phyloP scores from a whole-genome alignment of 2,113 vertebrate genomes.

The Nasalis larvatus region DNA sequence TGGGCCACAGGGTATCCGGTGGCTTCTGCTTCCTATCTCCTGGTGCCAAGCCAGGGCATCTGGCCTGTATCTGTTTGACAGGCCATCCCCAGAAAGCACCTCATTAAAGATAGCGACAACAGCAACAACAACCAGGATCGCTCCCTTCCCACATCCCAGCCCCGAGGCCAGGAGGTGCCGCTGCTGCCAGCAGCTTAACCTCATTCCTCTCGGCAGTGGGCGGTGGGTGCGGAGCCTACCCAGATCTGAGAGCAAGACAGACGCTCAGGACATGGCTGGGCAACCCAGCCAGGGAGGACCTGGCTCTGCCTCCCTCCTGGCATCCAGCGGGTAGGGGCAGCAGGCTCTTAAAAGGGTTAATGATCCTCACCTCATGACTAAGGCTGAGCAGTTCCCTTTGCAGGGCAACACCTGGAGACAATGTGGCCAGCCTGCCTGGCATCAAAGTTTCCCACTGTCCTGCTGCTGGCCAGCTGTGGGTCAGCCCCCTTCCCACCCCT shows the following conservation, averaged over 20 bases:
- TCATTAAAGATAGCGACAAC: constrained; percentile 43
- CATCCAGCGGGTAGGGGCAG: constrained; percentile 49
- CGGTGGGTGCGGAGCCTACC: constrained; percentile 68
- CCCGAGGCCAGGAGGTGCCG: constrained; percentile 44
- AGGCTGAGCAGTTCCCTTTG: constrained; percentile 75
- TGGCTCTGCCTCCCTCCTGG: background rate
- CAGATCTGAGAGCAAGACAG: constrained; percentile 78
- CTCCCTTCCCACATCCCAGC: constrained; percentile 64
- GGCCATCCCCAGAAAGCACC: constrained; percentile 52
- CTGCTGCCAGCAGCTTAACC: constrained; percentile 69
- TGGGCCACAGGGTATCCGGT: background rate
- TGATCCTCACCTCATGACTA: constrained; percentile 73
- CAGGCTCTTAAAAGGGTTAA: constrained; percentile 77
- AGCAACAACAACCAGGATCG: constrained; percentile 19
- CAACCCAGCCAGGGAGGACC: constrained; percentile 42
- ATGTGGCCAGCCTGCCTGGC: constrained; percentile 55
- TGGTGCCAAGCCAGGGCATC: constrained; percentile 26
- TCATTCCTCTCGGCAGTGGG: constrained; percentile 74
- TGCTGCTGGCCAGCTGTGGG: background rate
- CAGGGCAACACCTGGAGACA: constrained; percentile 72
- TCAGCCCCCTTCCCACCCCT: constrained; percentile 31
- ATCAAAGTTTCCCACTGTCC: constrained; percentile 73
- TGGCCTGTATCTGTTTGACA: constrained; percentile 36
- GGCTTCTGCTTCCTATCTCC: constrained; percentile 40
- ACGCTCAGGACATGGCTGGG: constrained; percentile 58